A percentile compares a stretch with the other conserved stretches of the same genome.
Evolutionary conservation across 1,140 invertebrate species (phyloP).

Genomic region (Cryptotermes secundus): DNA sequence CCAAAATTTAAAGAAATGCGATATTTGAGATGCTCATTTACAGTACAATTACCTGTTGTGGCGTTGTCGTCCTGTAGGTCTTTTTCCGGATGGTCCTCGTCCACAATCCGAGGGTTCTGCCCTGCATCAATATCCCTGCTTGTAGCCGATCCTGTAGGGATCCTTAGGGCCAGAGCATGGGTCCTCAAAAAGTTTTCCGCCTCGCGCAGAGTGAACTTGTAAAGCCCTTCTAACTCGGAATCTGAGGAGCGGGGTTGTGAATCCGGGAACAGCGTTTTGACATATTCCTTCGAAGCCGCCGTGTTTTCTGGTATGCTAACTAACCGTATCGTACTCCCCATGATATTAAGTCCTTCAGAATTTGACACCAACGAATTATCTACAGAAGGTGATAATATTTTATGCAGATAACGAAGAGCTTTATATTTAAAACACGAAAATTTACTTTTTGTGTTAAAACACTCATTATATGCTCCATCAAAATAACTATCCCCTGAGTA

Average conservation of each 20-base stretch:
- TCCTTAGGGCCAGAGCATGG: neutral
- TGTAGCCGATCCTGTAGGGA: neutral
- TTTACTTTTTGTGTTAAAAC: neutral
- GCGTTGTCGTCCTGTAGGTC: neutral
- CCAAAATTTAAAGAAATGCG: too few species aligned
- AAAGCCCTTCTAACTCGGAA: neutral
- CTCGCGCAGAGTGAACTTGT: neutral
- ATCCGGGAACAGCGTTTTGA: neutral
- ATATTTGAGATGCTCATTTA: too few species aligned
- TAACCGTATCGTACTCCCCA: neutral
- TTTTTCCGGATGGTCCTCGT: neutral
- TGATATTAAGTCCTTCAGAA: neutral
- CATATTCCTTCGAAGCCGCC: neutral
- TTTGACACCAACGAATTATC: neutral
- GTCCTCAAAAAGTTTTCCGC: neutral
- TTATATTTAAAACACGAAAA: conserved; percentile 3
- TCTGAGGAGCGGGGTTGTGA: conserved; percentile 22
- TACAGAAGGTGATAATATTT: neutral
- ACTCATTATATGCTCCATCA: neutral
- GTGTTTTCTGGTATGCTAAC: neutral
- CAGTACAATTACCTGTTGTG: neutral
- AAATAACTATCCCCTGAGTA: neutral
- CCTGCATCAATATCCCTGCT: neutral
- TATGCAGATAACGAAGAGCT: neutral
- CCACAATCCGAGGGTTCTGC: neutral